Conservation (phyloP, 2,888 invertebrate genomes). For the Eustalomyia histrio region DNA sequence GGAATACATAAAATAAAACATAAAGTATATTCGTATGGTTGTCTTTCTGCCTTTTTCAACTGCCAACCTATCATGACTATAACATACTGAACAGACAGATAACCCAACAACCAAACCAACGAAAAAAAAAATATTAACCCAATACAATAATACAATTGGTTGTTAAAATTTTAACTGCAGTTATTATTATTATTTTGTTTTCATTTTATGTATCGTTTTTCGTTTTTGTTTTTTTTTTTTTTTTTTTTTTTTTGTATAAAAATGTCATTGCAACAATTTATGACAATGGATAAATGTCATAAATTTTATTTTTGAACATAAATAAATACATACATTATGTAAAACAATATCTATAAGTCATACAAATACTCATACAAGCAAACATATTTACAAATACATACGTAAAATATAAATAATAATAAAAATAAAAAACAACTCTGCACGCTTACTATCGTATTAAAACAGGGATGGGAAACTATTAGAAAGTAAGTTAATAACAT, state of each 20-base stretch:
- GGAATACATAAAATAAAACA: background rate
- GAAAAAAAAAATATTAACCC: constrained; percentile 55
- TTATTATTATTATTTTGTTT: constrained; percentile 48
- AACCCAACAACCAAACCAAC: constrained; percentile 45
- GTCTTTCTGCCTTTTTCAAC: constrained; percentile 9
- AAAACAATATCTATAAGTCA: constrained; percentile 64
- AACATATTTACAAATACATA: constrained; percentile 32
- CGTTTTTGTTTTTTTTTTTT: no score
- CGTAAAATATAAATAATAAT: constrained; percentile 16
- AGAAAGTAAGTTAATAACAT: background rate
- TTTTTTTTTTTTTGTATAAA: constrained; percentile 28
- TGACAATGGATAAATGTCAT: constrained; percentile 69
- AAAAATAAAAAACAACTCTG: background rate
- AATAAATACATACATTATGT: constrained; percentile 65
- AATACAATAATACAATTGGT: constrained; percentile 60
- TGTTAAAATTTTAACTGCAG: constrained; percentile 64
- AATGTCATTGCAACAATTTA: constrained; percentile 69
- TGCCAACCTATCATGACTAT: constrained; percentile 55
- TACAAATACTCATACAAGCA: constrained; percentile 32
- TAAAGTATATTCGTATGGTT: constrained; percentile 9
- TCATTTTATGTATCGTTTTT: constrained; percentile 15
- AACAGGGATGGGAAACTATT: constrained; percentile 27
- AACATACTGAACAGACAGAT: constrained; percentile 55
- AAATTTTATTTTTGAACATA: constrained; percentile 66
- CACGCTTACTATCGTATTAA: constrained; percentile 5